Percentiles rank a stretch among this genome's conserved stretches.
Evolutionary conservation across 2,888 invertebrate species (phyloP).

Genomic region (Xestia ashworthii): DNA sequence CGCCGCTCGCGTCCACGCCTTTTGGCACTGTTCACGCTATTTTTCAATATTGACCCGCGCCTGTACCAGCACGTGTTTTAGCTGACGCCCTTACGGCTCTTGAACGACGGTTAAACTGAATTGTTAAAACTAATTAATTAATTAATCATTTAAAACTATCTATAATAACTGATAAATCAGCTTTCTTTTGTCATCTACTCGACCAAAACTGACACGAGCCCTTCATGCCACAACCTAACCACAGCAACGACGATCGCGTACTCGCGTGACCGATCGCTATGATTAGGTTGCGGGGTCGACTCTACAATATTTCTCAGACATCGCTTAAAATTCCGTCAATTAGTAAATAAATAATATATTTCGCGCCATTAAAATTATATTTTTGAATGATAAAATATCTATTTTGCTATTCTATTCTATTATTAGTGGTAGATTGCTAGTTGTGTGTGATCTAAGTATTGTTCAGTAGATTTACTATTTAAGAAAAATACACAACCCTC

Average conservation of each 20-base stretch:
- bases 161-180: neutral
- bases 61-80: neutral
- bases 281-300: neutral
- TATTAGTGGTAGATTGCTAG: slow-evolving; percentile 38
- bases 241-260: neutral
- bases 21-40: neutral
- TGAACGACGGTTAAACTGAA: neutral
- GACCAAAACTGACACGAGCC: no score
- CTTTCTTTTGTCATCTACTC: neutral
- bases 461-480: slow-evolving; percentile 24
- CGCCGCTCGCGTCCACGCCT: neutral
- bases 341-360: slow-evolving; percentile 35
- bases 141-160: no score
- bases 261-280: neutral
- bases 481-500: neutral
- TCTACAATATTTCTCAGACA: neutral
- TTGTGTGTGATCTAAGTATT: slow-evolving; percentile 36
- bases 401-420: slow-evolving; percentile 58
- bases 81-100: neutral
- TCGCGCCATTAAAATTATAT: slow-evolving; percentile 55
- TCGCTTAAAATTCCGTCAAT: slow-evolving; percentile 56
- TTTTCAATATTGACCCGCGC: neutral
- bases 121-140: neutral
- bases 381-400: slow-evolving; percentile 45
- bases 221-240: neutral